A percentile compares a stretch with the other conserved stretches of the same genome.
Conservation (phyloP, 2,797 vertebrate genomes). For the Philypnodon macrostomus region DNA sequence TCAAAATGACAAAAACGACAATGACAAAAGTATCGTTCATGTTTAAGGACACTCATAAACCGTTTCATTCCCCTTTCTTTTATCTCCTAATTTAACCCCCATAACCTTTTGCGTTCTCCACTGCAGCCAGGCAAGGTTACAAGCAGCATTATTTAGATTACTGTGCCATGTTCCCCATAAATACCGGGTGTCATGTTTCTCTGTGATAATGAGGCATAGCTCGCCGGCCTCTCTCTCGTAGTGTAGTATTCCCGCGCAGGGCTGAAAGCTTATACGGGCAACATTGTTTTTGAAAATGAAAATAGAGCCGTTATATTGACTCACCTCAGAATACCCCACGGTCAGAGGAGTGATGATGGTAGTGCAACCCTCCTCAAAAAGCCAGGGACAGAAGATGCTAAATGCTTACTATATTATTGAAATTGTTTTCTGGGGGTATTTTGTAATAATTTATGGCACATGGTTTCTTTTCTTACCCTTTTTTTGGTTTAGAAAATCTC, state of each 20-base stretch:
- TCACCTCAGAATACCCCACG: constrained; percentile 6
- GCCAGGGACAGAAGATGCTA: background rate
- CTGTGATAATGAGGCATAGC: constrained; percentile 9
- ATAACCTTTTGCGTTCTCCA: background rate
- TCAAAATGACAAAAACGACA: constrained; percentile 5
- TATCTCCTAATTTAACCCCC: background rate
- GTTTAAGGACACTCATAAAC: background rate
- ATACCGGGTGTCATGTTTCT: constrained; percentile 5
- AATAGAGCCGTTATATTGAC: constrained; percentile 12
- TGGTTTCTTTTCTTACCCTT: too few relatives aligned
- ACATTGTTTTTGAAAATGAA: constrained; percentile 7
- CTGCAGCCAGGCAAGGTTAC: background rate
- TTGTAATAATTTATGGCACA: too few relatives aligned
- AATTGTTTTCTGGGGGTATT: too few relatives aligned
- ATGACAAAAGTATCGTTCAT: background rate
- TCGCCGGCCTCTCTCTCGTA: background rate
- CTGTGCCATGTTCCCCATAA: background rate
- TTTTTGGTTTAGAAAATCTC: too few relatives aligned
- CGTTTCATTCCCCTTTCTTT: background rate
- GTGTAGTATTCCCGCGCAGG: background rate
- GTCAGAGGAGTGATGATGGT: constrained; percentile 16
- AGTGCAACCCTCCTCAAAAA: constrained; percentile 26
- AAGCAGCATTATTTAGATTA: background rate
- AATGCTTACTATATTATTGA: too few relatives aligned
- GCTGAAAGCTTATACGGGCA: constrained; percentile 10